phyloP scores from a whole-genome alignment of 2,797 vertebrate species.

The Thunnus albacares region DNA sequence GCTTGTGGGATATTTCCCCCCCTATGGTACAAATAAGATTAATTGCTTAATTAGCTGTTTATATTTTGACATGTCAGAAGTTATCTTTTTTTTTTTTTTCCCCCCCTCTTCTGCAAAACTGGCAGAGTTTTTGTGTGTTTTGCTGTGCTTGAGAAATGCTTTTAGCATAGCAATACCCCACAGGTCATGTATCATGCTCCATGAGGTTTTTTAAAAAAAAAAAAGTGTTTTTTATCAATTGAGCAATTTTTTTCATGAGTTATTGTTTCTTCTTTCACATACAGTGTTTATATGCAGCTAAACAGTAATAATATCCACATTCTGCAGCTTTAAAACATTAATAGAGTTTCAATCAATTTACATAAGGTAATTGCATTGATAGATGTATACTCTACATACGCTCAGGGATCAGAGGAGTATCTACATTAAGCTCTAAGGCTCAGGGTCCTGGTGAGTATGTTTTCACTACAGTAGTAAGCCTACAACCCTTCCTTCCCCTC shows the following conservation, averaged over 20 bases:
- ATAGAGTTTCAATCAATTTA: conserved; percentile 12
- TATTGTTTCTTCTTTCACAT: background rate
- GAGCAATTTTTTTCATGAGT: background rate
- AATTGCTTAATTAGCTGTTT: conserved; percentile 81
- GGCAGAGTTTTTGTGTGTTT: conserved; percentile 23
- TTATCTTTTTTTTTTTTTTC: conserved; percentile 57
- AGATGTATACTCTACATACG: conserved; percentile 78
- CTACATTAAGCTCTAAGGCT: conserved; percentile 74
- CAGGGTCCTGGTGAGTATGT: conserved; percentile 83
- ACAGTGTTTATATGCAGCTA: background rate
- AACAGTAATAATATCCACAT: background rate
- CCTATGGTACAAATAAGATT: conserved; percentile 69
- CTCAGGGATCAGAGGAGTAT: conserved; percentile 78
- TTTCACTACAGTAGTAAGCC: conserved; percentile 58
- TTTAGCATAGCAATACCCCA: background rate
- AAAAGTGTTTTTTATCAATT: conserved; percentile 11
- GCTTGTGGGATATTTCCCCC: conserved; percentile 59
- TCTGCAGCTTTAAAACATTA: conserved; percentile 30
- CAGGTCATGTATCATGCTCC: background rate
- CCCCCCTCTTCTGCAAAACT: conserved; percentile 52
- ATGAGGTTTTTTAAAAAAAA: background rate
- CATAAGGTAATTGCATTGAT: conserved; percentile 55
- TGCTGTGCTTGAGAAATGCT: conserved; percentile 24
- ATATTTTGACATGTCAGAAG: conserved; percentile 77
- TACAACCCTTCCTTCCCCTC: conserved; percentile 35